phyloP scores from a whole-genome alignment of 2,797 vertebrate species.

The Xenops minutus region DNA sequence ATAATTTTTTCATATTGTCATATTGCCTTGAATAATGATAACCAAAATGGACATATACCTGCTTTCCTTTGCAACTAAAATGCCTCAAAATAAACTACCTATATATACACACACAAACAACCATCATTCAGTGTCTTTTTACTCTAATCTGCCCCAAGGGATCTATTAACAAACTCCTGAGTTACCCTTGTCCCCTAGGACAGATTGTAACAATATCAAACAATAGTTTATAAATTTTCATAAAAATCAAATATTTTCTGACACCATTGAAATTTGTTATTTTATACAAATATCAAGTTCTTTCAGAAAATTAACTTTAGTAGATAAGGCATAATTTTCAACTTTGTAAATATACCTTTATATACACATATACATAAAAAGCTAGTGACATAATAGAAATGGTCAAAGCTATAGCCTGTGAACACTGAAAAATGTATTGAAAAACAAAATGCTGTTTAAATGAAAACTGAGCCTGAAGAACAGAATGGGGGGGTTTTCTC shows the following conservation, averaged over 20 bases:
- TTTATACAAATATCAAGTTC: not conserved
- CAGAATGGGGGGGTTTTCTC: fast-evolving
- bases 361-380: not conserved
- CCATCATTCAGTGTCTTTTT: not conserved
- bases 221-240: not conserved
- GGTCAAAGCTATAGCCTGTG: not conserved
- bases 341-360: not conserved
- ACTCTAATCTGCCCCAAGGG: not conserved
- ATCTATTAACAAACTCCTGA: not conserved
- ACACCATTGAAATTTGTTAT: not conserved
- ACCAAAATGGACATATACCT: not conserved
- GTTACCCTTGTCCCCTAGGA: not conserved
- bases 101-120: not conserved
- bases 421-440: not conserved
- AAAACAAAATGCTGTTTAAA: not conserved
- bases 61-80: not conserved
- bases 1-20: not conserved
- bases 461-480: not conserved
- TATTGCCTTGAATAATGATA: not conserved
- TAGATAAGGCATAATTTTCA: not conserved
- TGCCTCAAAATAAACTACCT: not conserved
- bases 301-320: not conserved
- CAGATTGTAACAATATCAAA: not conserved
- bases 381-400: not conserved
- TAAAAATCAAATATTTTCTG: not conserved